These are phyloP conservation scores for Arge pagana DNA, from an alignment of 2,888 invertebrate genomes.

Conservation along the genomic window DNA sequence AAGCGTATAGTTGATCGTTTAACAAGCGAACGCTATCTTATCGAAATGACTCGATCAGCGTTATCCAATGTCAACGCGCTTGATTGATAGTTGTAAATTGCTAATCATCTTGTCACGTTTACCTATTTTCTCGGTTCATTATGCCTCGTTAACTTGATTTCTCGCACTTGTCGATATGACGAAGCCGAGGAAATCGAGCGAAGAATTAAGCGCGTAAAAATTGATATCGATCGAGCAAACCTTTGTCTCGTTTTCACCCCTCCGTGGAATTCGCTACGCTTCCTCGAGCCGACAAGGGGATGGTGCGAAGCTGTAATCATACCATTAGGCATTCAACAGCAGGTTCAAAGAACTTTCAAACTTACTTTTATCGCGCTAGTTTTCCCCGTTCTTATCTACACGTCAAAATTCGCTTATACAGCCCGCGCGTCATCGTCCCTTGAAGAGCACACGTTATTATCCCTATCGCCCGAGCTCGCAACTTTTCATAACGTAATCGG, in stretches of 20 bases:
- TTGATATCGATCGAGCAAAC: slow-evolving; percentile 17
- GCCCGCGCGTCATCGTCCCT: background rate
- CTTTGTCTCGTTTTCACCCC: slow-evolving; percentile 9
- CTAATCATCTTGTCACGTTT: too few species aligned
- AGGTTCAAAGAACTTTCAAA: slow-evolving; percentile 18
- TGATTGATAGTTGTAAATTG: too few species aligned
- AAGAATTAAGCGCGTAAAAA: slow-evolving; percentile 16
- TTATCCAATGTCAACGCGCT: too few species aligned
- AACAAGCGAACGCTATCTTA: too few species aligned
- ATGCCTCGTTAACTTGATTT: too few species aligned
- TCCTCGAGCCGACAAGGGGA: slow-evolving; percentile 6
- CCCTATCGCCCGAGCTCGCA: too few species aligned
- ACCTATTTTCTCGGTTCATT: too few species aligned
- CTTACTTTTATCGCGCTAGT: slow-evolving; percentile 5
- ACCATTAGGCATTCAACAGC: slow-evolving; percentile 19
- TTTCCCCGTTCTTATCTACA: slow-evolving; percentile 13
- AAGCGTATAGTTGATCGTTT: too few species aligned
- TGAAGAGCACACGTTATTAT: too few species aligned
- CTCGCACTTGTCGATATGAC: too few species aligned
- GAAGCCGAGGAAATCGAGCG: slow-evolving; percentile 12
- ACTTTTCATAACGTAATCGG: too few species aligned
- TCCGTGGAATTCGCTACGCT: slow-evolving; percentile 8
- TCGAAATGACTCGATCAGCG: too few species aligned
- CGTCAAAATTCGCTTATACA: background rate
- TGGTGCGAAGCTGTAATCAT: slow-evolving; percentile 6